Evolutionary conservation across 2,113 vertebrate species (phyloP).

Genomic region (Psittacula cyanocephala): DNA sequence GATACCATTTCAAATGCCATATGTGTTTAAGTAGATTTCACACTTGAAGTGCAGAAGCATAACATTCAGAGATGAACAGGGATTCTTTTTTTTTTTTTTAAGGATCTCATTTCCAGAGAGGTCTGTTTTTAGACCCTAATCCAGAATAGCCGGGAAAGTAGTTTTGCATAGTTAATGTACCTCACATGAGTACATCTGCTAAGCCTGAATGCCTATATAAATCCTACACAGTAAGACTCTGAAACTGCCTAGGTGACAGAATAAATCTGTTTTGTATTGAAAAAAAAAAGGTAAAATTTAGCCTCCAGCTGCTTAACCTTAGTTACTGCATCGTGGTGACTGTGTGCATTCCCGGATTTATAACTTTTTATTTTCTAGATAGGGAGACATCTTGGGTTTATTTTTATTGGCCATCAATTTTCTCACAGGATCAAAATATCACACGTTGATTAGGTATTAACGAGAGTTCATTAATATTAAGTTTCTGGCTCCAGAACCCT

Average conservation of each 20-base stretch:
- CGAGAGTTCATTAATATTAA: not conserved
- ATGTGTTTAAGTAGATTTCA: not conserved
- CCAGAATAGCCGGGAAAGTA: not conserved
- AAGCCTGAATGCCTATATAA: conserved; percentile 15
- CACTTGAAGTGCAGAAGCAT: not conserved
- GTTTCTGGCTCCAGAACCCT: not conserved
- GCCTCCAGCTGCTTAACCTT: conserved; percentile 35
- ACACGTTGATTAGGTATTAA: conserved; percentile 16
- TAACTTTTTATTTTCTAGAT: not conserved
- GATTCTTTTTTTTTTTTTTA: not conserved
- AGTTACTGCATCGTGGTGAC: not conserved
- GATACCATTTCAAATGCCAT: not conserved
- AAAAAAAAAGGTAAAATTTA: not conserved
- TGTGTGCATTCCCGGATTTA: not conserved
- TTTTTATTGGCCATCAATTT: conserved; percentile 34
- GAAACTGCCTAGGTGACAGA: conserved; percentile 11
- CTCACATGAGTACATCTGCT: not conserved
- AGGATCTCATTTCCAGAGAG: not conserved
- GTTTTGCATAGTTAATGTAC: conserved; percentile 1
- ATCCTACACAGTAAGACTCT: not conserved
- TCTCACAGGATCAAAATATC: conserved; percentile 36
- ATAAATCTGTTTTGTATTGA: not conserved
- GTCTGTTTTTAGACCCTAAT: conserved; percentile 19
- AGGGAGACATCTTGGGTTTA: not conserved
- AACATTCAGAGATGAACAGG: not conserved